These are phyloP conservation scores for Raja brachyura DNA, from an alignment of 2,113 vertebrate species.

Conservation along the genomic window DNA sequence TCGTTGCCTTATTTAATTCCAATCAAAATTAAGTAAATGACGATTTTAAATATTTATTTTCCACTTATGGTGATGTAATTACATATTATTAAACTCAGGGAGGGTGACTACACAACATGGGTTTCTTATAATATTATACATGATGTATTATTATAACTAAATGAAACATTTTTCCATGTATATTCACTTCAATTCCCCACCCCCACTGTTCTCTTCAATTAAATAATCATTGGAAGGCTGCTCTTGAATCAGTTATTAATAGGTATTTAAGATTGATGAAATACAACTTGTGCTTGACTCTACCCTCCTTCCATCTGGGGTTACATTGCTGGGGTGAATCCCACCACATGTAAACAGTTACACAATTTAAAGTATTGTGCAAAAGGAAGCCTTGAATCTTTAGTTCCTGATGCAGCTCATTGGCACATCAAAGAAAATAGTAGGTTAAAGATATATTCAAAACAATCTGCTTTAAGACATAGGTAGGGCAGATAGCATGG, in stretches of 20 bases:
- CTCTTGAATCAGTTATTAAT: not conserved
- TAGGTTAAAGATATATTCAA: not conserved
- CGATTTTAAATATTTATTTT: not conserved
- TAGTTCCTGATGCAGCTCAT: not conserved
- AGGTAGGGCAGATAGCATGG: not conserved
- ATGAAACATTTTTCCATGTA: not conserved
- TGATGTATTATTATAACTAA: not conserved
- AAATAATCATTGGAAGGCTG: conserved; percentile 12
- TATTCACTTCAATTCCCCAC: too few species aligned
- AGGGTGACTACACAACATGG: not conserved
- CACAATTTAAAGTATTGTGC: not conserved
- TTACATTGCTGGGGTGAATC: not conserved
- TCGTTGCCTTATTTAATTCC: too few species aligned
- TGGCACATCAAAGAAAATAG: not conserved
- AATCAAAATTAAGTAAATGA: too few species aligned
- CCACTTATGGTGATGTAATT: not conserved
- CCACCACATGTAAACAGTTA: not conserved
- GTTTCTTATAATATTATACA: not conserved
- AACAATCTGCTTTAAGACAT: not conserved
- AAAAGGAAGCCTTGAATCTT: not conserved
- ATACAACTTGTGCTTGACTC: not conserved
- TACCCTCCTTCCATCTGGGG: not conserved
- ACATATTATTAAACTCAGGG: not conserved
- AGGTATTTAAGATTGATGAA: not conserved
- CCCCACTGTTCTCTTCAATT: not conserved